Evolutionary conservation across 1,140 invertebrate genomes (phyloP).

Genomic region (Pseudomyrmex cubaensis): DNA sequence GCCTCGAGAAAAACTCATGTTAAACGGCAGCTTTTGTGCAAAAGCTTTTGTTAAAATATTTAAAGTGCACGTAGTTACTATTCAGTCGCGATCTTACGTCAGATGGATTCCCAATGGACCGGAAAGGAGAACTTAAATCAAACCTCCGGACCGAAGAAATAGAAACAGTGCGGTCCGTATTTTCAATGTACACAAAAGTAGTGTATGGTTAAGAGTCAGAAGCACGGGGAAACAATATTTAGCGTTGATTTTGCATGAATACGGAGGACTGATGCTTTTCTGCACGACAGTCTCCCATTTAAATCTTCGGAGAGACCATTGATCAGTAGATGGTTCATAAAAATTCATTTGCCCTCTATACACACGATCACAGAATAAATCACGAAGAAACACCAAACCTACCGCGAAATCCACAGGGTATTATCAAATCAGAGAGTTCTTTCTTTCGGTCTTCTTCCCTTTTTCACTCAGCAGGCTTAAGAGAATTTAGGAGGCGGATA

Average conservation of each 20-base stretch:
- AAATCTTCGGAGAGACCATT: constrained; percentile 35
- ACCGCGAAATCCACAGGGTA: constrained; percentile 68
- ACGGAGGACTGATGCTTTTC: background rate
- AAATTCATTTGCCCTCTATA: constrained; percentile 63
- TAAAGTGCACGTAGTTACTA: constrained; percentile 39
- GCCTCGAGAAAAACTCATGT: constrained; percentile 8
- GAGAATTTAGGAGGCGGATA: constrained; percentile 69
- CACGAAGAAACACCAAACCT: constrained; percentile 63
- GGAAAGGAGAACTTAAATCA: constrained; percentile 24
- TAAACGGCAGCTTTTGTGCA: constrained; percentile 17
- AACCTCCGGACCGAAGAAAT: constrained; percentile 5
- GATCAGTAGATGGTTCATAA: constrained; percentile 38
- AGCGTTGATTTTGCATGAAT: constrained; percentile 48
- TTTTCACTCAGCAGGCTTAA: constrained; percentile 73
- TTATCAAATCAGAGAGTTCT: constrained; percentile 74
- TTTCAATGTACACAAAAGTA: constrained; percentile 34
- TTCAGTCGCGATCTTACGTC: constrained; percentile 15
- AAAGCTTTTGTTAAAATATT: constrained; percentile 34
- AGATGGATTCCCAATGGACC: background rate
- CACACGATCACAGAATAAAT: constrained; percentile 63
- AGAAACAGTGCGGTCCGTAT: constrained; percentile 9
- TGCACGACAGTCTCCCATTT: constrained; percentile 9
- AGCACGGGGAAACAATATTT: constrained; percentile 38
- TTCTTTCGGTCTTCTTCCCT: constrained; percentile 62
- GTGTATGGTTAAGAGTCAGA: constrained; percentile 15